Percentiles rank a stretch among this genome's conserved stretches.
These are phyloP conservation scores for Penaeus vannamei DNA, from an alignment of 1,140 invertebrate species.

Conservation along the genomic window DNA sequence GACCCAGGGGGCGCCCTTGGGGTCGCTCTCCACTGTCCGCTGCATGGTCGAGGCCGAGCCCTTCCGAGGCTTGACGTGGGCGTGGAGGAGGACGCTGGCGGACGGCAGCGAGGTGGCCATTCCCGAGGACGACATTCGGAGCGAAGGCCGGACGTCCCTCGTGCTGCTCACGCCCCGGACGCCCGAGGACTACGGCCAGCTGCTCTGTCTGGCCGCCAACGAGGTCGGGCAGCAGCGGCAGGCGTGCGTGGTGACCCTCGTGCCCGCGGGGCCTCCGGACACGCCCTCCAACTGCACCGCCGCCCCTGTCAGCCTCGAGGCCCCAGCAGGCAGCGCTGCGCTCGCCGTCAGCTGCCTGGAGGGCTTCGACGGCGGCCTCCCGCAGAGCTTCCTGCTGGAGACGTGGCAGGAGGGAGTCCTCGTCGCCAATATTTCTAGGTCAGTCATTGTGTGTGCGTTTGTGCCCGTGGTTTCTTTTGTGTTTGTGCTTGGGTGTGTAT, in stretches of 20 bases:
- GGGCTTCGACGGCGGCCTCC: conserved; percentile 5
- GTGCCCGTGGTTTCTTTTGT: too few relatives aligned
- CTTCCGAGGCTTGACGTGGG: not conserved
- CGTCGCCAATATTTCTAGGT: not conserved
- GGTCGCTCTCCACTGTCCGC: not conserved
- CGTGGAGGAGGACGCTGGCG: not conserved
- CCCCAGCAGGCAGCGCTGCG: not conserved
- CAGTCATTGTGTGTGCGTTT: not conserved
- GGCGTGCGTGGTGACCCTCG: not conserved
- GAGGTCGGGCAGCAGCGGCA: conserved; percentile 3
- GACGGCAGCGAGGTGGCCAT: conserved; percentile 6
- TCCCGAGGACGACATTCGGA: not conserved
- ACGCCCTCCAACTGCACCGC: not conserved
- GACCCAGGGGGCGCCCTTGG: not conserved
- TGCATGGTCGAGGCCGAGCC: conserved; percentile 1
- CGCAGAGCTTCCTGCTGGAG: conserved; percentile 11
- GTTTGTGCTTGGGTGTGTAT: too few relatives aligned
- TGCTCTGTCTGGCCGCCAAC: conserved; percentile 5
- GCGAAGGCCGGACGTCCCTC: not conserved
- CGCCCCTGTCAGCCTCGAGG: not conserved
- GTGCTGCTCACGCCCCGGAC: not conserved
- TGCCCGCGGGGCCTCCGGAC: conserved; percentile 16
- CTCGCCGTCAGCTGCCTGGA: conserved; percentile 11
- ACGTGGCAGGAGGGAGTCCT: not conserved
- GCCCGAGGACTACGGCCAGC: conserved; percentile 12